Evolutionary conservation across 2,113 vertebrate genomes (phyloP).

Genomic region (Neofelis nebulosa): DNA sequence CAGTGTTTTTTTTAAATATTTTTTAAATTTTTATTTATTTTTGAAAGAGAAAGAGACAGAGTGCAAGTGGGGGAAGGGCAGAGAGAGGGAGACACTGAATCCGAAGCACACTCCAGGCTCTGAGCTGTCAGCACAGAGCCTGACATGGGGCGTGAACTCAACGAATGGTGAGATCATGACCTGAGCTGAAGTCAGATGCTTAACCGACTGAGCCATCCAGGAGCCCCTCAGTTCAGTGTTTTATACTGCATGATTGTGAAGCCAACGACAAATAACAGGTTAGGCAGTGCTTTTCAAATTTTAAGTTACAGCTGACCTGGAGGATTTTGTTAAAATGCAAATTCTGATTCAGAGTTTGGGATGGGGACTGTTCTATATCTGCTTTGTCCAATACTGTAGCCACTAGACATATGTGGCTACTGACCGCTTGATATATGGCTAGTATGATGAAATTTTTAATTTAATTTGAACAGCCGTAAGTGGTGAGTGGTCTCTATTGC

Average conservation of each 20-base stretch:
- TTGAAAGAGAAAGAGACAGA: too few species aligned
- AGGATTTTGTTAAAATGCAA: background rate
- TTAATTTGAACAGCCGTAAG: background rate
- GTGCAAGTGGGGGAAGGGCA: too few species aligned
- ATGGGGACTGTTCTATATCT: background rate
- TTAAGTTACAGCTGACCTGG: background rate
- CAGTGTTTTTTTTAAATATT: background rate
- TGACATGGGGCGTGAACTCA: too few species aligned
- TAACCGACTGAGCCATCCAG: too few species aligned
- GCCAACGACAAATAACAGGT: background rate
- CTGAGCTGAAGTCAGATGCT: too few species aligned
- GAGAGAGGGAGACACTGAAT: too few species aligned
- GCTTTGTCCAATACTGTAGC: background rate
- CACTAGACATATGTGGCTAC: background rate
- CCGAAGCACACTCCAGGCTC: too few species aligned
- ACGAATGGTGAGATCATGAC: too few species aligned
- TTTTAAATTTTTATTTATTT: too few species aligned
- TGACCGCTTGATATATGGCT: background rate
- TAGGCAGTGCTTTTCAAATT: background rate
- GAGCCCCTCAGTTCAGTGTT: background rate
- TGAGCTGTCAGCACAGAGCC: too few species aligned
- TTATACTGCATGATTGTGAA: background rate
- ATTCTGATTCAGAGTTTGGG: background rate
- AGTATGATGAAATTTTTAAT: background rate
- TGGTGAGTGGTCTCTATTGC: background rate